A percentile compares a stretch with the other conserved stretches of the same genome.
Evolutionary conservation across 2,797 vertebrate genomes (phyloP).

Genomic region (Argya squamiceps): DNA sequence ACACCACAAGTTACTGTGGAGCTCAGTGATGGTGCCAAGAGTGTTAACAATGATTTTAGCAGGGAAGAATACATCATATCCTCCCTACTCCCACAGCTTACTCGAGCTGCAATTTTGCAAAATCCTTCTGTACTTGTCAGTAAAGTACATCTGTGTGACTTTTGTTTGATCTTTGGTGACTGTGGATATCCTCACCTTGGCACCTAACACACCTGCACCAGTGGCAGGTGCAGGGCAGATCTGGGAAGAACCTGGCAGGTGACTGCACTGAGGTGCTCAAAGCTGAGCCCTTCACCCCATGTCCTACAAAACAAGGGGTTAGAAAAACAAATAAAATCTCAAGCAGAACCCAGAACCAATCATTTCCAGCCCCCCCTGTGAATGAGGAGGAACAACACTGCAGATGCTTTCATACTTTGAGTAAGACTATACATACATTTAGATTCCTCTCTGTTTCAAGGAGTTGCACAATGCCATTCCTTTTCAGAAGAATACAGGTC

Average conservation of each 20-base stretch:
- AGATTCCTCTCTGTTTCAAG: background rate
- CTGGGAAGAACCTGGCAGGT: background rate
- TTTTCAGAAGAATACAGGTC: constrained; percentile 11
- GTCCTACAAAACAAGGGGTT: background rate
- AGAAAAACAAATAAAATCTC: background rate
- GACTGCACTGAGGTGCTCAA: background rate
- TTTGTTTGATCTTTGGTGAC: background rate
- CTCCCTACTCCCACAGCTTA: background rate
- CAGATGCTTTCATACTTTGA: background rate
- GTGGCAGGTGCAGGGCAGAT: accelerated
- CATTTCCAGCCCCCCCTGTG: background rate
- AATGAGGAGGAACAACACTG: background rate
- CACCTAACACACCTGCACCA: background rate
- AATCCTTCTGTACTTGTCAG: background rate
- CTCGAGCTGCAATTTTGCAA: background rate
- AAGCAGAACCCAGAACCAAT: background rate
- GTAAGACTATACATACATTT: background rate
- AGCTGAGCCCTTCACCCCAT: background rate
- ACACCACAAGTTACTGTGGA: constrained; percentile 33
- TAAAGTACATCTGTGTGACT: background rate
- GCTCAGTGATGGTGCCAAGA: constrained; percentile 21
- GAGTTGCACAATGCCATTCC: background rate
- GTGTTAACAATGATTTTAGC: constrained; percentile 21
- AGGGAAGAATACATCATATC: constrained; percentile 8
- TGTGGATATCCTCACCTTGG: background rate